Evolutionary conservation across 2,888 invertebrate genomes (phyloP).

Genomic region (Ommatoiulus sabulosus): DNA sequence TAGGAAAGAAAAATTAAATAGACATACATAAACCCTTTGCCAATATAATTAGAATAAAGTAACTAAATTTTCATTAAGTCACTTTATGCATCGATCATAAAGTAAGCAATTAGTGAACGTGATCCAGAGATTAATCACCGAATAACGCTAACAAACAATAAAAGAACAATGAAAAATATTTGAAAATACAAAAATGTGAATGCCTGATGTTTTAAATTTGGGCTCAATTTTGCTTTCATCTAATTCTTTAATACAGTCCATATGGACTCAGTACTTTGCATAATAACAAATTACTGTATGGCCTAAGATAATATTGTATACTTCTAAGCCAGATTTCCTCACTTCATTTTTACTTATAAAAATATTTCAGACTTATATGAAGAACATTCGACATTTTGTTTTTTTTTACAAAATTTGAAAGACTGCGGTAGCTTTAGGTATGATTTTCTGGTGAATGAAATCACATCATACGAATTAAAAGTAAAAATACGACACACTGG

Average conservation of each 20-base stretch:
- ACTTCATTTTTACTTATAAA: neutral
- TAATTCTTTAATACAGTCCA: too few relatives aligned
- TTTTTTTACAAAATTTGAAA: conserved; percentile 17
- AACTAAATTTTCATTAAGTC: neutral
- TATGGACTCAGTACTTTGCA: too few relatives aligned
- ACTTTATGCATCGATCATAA: too few relatives aligned
- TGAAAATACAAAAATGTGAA: neutral
- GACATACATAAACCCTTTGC: neutral
- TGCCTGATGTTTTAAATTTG: neutral
- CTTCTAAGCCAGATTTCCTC: neutral
- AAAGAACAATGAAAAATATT: neutral
- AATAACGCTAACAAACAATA: too few relatives aligned
- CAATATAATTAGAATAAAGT: neutral
- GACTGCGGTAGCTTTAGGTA: neutral
- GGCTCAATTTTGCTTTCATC: neutral
- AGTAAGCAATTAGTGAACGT: too few relatives aligned
- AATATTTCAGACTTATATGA: neutral
- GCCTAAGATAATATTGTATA: neutral
- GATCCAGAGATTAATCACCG: too few relatives aligned
- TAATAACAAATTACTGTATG: too few relatives aligned
- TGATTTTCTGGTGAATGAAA: neutral
- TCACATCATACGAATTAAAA: conserved; percentile 1
- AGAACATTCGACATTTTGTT: neutral
- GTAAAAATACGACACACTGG: neutral
- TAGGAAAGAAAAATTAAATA: neutral